A percentile compares a stretch with the other conserved stretches of the same genome.
These are phyloP conservation scores for Pogonophryne albipinna DNA, from an alignment of 2,797 vertebrate genomes.

Conservation along the genomic window DNA sequence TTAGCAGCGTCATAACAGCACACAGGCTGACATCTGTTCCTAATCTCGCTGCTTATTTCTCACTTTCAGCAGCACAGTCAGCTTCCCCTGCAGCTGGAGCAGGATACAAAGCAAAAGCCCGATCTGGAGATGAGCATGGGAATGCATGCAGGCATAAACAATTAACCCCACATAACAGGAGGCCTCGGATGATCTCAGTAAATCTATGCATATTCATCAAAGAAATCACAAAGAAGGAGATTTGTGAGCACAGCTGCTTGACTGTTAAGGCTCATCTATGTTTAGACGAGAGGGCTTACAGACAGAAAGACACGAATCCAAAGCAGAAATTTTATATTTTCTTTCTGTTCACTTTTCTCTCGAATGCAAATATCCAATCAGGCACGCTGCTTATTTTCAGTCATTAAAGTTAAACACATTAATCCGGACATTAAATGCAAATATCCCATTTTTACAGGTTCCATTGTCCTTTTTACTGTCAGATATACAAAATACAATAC, in stretches of 20 bases:
- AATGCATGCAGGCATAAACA: slow-evolving; percentile 47
- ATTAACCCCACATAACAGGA: slow-evolving; percentile 53
- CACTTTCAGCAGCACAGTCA: slow-evolving; percentile 48
- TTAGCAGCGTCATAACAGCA: slow-evolving; percentile 1
- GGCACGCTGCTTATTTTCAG: neutral
- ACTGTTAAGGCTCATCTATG: slow-evolving; percentile 30
- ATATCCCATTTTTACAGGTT: neutral
- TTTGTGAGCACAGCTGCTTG: slow-evolving; percentile 48
- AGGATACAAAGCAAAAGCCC: slow-evolving; percentile 37
- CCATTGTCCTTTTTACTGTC: neutral
- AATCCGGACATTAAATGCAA: slow-evolving; percentile 16
- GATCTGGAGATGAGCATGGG: slow-evolving; percentile 30
- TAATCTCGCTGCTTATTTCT: slow-evolving; percentile 56
- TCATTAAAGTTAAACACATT: neutral
- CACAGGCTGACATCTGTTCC: slow-evolving; percentile 60
- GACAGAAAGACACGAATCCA: slow-evolving; percentile 31
- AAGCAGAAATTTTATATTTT: slow-evolving; percentile 25
- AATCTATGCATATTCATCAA: slow-evolving; percentile 55
- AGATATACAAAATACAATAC: neutral
- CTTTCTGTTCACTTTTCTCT: slow-evolving; percentile 10
- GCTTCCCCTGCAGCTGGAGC: slow-evolving; percentile 41
- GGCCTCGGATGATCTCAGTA: slow-evolving; percentile 36
- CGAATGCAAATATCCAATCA: slow-evolving; percentile 13
- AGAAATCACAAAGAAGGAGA: slow-evolving; percentile 39
- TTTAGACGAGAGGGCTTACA: slow-evolving; percentile 30